Base-by-base conservation (phyloP, 2,888 invertebrate genomes). In the Caenorhabditis sulstoni region DNA sequence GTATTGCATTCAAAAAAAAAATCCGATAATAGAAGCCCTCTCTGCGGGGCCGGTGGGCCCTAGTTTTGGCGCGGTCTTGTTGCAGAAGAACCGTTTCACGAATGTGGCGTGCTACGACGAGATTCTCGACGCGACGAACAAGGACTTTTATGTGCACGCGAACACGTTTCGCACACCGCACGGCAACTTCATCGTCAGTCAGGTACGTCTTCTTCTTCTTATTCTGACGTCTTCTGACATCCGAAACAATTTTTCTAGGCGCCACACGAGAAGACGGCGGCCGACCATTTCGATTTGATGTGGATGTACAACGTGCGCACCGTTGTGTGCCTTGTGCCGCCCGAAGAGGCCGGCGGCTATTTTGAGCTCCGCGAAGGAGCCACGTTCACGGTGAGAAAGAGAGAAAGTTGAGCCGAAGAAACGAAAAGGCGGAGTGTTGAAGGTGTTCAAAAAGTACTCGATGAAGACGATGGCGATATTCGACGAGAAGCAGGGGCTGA, bases 281-380 rank as follows among this genome's bases (percentile, higher is more conserved):
- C 20, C 16, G 79, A 79, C 58, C 68, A 68, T 55, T 45, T 75
- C 16, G 70, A 79, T 65, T 12, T 79, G 29, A 75, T 79, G 35
- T 79, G 79, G 79, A 22, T 75, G 5, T 79, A 57, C 62, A 75
- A 79, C 52, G 71, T 79, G 9, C 68, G 66, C 7, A 75, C 70
- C 11, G 49, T 75, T 1, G 75, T 79, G 0, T 65, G 62, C 49
- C 14, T 79, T 16, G 65, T 61, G 18, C 23, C 58, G 18, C 44
- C 70, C 14, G 70, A 75, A 52, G 64, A 79, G 44, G 59, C 68
- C 4, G 79, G 75, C 3, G 70, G 57, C 2, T 79, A 75, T 41
- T 79, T 79, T 45, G 47, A 37, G 29, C 29, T 29, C 29, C 3
- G 4, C 29, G 29, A 29, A 7, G 29, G 29, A 29, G 29, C 29